These are phyloP conservation scores for Bombus haemorrhoidalis DNA, from an alignment of 1,140 invertebrate species.

Conservation along the genomic window DNA sequence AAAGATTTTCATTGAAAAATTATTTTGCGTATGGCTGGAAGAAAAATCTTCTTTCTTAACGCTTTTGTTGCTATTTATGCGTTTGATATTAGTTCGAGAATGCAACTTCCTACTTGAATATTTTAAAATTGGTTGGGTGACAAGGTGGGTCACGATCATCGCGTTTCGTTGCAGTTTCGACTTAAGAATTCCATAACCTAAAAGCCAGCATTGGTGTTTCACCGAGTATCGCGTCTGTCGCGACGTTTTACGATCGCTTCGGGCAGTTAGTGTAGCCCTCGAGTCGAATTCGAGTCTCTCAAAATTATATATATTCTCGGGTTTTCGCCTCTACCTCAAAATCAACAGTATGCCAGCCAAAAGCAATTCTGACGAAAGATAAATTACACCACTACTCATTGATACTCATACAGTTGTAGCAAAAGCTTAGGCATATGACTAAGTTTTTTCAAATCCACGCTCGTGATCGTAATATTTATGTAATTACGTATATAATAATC, in stretches of 20 bases:
- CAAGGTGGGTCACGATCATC: background rate
- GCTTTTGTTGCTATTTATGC: too few species aligned
- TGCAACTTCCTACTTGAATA: conserved; percentile 3
- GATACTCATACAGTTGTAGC: background rate
- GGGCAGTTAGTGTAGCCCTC: conserved; percentile 7
- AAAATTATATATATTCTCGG: background rate
- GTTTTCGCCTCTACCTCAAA: background rate
- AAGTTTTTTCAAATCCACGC: too few species aligned
- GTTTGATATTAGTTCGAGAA: background rate
- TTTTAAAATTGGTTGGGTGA: background rate
- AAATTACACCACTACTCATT: background rate
- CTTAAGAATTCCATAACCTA: conserved; percentile 45
- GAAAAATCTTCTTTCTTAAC: too few species aligned
- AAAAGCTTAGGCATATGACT: too few species aligned
- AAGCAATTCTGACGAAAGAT: background rate
- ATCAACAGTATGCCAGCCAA: background rate
- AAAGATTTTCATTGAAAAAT: too few species aligned
- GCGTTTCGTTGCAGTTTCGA: background rate
- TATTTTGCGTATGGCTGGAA: too few species aligned
- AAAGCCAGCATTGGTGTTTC: background rate
- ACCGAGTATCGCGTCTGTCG: conserved; percentile 20
- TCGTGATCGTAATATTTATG: too few species aligned
- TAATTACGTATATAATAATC: too few species aligned
- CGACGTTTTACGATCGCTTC: background rate
- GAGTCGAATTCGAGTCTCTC: background rate